These are phyloP conservation scores for Quadroppia sp. DNA, from an alignment of 2,888 invertebrate genomes.

Conservation along the genomic window DNA sequence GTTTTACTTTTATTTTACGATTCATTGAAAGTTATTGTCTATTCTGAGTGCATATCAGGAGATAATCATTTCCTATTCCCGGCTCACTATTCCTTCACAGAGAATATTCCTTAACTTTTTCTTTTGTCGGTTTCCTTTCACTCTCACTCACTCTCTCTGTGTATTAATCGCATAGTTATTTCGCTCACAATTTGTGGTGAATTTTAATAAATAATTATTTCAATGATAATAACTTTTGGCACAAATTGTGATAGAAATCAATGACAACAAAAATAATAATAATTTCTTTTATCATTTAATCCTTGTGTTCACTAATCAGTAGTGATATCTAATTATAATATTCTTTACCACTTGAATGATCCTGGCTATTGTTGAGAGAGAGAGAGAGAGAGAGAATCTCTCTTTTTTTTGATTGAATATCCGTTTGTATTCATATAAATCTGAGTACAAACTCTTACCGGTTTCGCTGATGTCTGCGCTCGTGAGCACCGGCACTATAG, in stretches of 20 bases:
- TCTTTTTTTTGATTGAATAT: not conserved
- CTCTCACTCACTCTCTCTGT: not conserved
- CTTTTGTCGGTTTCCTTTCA: no score
- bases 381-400: no score
- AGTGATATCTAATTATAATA: no score
- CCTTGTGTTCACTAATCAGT: no score
- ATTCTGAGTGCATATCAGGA: not conserved
- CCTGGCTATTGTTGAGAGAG: no score
- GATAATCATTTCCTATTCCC: not conserved
- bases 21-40: not conserved
- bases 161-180: not conserved
- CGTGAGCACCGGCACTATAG: not conserved
- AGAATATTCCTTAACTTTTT: no score
- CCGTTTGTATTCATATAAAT: no score
- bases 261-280: not conserved
- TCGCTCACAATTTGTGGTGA: not conserved
- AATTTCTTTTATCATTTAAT: no score
- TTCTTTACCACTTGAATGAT: no score
- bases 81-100: no score
- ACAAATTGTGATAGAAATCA: not conserved
- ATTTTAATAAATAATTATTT: not conserved
- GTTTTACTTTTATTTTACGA: no score
- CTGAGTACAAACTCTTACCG: not conserved
- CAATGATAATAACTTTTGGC: slow-evolving; percentile 1
- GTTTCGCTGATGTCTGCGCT: not conserved